A percentile compares a stretch with the other conserved stretches of the same genome.
These are phyloP conservation scores for Drosophila watanabei DNA, from an alignment of 1,140 invertebrate genomes.

Conservation along the genomic window DNA sequence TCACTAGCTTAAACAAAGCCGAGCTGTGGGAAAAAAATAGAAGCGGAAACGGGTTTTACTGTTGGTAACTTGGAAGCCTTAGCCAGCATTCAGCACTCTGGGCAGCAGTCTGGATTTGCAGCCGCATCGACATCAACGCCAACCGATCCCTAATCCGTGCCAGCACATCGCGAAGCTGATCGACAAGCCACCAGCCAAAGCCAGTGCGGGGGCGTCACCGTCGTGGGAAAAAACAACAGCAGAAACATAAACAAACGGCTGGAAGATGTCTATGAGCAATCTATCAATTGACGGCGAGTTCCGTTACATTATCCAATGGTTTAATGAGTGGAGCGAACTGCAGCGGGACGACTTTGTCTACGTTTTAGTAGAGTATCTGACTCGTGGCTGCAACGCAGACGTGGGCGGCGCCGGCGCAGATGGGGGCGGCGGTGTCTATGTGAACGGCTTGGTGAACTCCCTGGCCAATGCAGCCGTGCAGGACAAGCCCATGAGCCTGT, in stretches of 20 bases:
- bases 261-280: slow-evolving; percentile 78
- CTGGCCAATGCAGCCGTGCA: slow-evolving; percentile 89
- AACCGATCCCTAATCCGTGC: slow-evolving; percentile 6
- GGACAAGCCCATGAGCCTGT: slow-evolving; percentile 93
- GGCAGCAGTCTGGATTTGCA: slow-evolving; percentile 34
- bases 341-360: slow-evolving; percentile 94
- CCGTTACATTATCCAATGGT: slow-evolving; percentile 94
- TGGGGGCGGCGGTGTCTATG: slow-evolving; percentile 85
- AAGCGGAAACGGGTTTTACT: slow-evolving; percentile 62
- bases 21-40: slow-evolving; percentile 56
- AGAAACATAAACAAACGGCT: slow-evolving; percentile 34
- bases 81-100: slow-evolving; percentile 20
- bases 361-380: slow-evolving; percentile 90
- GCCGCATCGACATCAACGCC: slow-evolving; percentile 28
- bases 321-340: slow-evolving; percentile 94
- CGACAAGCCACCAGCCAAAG: slow-evolving; percentile 15
- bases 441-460: slow-evolving; percentile 91
- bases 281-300: slow-evolving; percentile 89
- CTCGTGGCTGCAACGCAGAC: slow-evolving; percentile 85
- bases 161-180: slow-evolving; percentile 17
- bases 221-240: slow-evolving; percentile 40
- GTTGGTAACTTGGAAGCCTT: slow-evolving; percentile 63
- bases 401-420: slow-evolving; percentile 22
- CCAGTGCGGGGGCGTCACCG: slow-evolving; percentile 31
- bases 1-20: slow-evolving; percentile 44